Base-by-base conservation (phyloP, 2,888 invertebrate species). In the Elegia similella region DNA sequence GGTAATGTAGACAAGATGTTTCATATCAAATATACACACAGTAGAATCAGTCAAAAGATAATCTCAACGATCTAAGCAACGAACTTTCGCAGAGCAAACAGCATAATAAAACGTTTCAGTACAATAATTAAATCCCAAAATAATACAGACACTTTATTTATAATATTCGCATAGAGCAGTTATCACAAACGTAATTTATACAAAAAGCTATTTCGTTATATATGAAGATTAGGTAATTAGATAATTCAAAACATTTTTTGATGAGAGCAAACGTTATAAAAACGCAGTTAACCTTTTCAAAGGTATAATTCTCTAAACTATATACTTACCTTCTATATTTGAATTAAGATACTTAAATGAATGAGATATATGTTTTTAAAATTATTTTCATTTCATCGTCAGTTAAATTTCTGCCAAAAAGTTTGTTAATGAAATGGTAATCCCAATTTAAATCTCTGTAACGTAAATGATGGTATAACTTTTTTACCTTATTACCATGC, bases 271-370 rank as follows among this genome's bases (percentile, higher is more conserved):
- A 38, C 29, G 13, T 12, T 17, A n/a, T 48, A 48, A 47, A 30
- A 48, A 32, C 10, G n/a, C 48, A 32, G 48, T 48, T 16, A 48
- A 32, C 23, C 17, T 47, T 47, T 48, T 30, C 7, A 15, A n/a
- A 6, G 13, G 30, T 8, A 48, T 15, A 8, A 48, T 15, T 47
- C 38, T 16, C 17, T 10, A 7, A 34, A 23, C 17, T 42, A 23
- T 2, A 16, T 10, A 16, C 16, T 13, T 7, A 43, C 43, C 13
- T 12, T 12, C 29, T 10, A 29, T 48, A 32, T 5, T n/a, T 7
- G 0, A 12, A 13, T 29, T 2, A 0, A 64, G 13, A 90, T 90
- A 23, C n/a, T 23, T 23, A 23, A 23, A 5, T 3, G 23, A 23
- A 23, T 23, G 5, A 23, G 23, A 23, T 3, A 3, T 23, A 23